Conservation (phyloP, 2,888 invertebrate genomes). For the Pimpla rufipes region DNA sequence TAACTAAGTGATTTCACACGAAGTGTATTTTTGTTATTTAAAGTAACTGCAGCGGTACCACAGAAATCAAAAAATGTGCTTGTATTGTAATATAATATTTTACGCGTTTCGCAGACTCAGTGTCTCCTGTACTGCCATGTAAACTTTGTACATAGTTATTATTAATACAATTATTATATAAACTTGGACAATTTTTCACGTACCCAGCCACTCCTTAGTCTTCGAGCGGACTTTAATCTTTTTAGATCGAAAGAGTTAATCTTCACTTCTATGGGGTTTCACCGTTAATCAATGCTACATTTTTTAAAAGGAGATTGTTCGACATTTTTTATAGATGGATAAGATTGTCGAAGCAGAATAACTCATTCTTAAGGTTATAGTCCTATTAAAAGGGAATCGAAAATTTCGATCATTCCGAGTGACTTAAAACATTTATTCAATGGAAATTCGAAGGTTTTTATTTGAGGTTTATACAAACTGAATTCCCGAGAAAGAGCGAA, state of each 20-base stretch:
- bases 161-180: constrained; percentile 73
- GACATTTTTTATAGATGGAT: too few species aligned
- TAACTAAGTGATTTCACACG: constrained; percentile 19
- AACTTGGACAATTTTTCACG: constrained; percentile 16
- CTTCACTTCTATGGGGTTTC: neutral
- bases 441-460: too few species aligned
- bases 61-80: constrained; percentile 36
- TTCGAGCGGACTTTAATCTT: neutral
- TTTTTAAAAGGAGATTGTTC: too few species aligned
- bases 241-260: neutral
- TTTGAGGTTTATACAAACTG: too few species aligned
- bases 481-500: too few species aligned
- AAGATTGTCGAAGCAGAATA: too few species aligned
- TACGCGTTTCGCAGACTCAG: constrained; percentile 64
- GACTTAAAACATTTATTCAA: too few species aligned
- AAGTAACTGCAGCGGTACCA: constrained; percentile 13
- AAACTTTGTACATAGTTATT: constrained; percentile 81
- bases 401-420: too few species aligned
- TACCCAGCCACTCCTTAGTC: constrained; percentile 1
- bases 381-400: too few species aligned
- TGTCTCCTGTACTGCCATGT: constrained; percentile 76
- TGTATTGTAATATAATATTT: constrained; percentile 71
- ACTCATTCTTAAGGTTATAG: too few species aligned
- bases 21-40: neutral
- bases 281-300: neutral